Base-by-base conservation (phyloP, 2,888 invertebrate genomes). In the Seira musarum region DNA sequence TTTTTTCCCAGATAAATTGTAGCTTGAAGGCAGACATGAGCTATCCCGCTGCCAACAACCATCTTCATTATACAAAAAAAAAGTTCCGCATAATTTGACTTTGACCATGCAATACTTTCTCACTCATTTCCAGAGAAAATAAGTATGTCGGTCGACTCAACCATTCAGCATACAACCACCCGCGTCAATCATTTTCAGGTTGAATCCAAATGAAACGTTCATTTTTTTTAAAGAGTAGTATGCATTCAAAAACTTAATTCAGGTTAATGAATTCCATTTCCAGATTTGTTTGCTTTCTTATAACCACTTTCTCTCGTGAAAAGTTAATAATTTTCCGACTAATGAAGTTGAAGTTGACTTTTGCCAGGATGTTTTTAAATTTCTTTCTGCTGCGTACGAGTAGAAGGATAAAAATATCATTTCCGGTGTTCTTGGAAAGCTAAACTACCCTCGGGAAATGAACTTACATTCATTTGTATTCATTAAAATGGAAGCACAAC, bases 71-170 rank as follows among this genome's bases (percentile, higher is more conserved):
- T n/a, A n/a, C n/a, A n/a, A n/a, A n/a, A n/a, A n/a, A n/a, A n/a
- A n/a, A 67, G 67, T 73, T 73, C 53, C 65, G 66, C 65, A 74
- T 65, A 73, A 49, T 73, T 65, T 76, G 76, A 76, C 76, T 68
- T 69, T 76, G 76, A 76, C 76, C 69, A 76, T 69, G 69, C 64
- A 57, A 22, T n/a, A 67, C 57, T 57, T 57, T 57, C n/a, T n/a
- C n/a, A n/a, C n/a, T 5, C 57, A 17, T n/a, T n/a, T 63, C 15
- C 19, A 25, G 65, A 35, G 68, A 53, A 68, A 66, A 46, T n/a
- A 68, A 49, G 24, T 53, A 24, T 68, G 67, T 49, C 67, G 67
- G 24, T 24, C 17, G 65, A 6, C 53, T 8, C 24, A 13, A 19
- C n/a, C 68, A 68, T 53, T n/a, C n/a, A n/a, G n/a, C n/a, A n/a